Percentiles rank a stretch among this genome's conserved stretches.
Evolutionary conservation across 2,113 vertebrate genomes (phyloP).

Genomic region (Miniopterus natalensis): DNA sequence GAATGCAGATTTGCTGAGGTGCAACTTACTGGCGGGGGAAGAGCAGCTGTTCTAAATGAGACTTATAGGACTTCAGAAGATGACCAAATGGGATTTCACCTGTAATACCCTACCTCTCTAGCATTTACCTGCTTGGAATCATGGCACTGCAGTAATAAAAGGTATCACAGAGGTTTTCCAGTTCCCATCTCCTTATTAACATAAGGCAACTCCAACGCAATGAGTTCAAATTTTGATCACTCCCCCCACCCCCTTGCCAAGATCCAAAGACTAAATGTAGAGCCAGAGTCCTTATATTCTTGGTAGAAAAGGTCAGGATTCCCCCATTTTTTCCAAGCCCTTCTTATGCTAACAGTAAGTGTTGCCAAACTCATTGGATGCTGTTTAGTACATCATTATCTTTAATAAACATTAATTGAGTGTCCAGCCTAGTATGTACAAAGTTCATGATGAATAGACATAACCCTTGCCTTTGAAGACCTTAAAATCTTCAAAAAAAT

Average conservation of each 20-base stretch:
- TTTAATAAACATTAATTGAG: slow-evolving; percentile 52
- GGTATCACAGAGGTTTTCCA: background rate
- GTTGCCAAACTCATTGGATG: background rate
- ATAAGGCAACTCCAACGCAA: background rate
- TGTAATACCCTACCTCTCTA: background rate
- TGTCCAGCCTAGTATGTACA: background rate
- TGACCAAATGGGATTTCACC: background rate
- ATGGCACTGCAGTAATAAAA: background rate
- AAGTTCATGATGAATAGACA: background rate
- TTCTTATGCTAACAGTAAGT: background rate
- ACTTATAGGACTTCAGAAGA: background rate
- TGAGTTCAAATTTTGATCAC: background rate
- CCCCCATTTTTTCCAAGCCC: background rate
- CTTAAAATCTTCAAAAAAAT: slow-evolving; percentile 52
- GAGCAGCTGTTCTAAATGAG: background rate
- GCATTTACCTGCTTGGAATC: background rate
- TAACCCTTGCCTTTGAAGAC: background rate
- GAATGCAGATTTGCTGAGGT: background rate
- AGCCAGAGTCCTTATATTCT: background rate
- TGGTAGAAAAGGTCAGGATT: background rate
- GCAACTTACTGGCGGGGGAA: background rate
- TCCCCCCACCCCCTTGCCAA: background rate
- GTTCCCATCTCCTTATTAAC: background rate
- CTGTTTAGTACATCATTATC: background rate
- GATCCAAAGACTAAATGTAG: background rate